phyloP scores from a whole-genome alignment of 2,113 vertebrate genomes.

The Desmodus rotundus region DNA sequence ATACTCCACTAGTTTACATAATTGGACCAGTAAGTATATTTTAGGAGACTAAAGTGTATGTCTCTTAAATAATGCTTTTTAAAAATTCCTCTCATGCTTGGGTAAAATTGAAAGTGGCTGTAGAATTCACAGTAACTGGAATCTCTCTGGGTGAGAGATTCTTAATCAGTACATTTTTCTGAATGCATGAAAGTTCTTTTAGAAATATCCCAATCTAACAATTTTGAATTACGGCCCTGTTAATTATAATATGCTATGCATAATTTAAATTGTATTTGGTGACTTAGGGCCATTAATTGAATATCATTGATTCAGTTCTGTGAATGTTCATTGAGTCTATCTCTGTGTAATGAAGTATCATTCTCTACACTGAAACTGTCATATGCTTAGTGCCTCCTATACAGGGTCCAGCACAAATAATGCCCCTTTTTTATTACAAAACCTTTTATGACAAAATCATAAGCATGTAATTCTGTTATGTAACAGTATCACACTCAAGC shows the following conservation, averaged over 20 bases:
- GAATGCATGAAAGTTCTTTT: background rate
- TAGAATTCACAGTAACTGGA: background rate
- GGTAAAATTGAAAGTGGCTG: background rate
- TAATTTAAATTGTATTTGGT: conserved; percentile 25
- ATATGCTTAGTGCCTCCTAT: no score
- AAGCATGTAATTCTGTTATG: no score
- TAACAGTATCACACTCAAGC: no score
- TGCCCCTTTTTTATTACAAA: no score
- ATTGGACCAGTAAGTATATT: background rate
- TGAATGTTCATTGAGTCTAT: background rate
- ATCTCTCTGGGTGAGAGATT: background rate
- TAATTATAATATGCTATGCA: background rate
- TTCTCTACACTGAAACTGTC: background rate
- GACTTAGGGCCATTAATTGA: background rate
- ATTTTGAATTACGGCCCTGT: background rate
- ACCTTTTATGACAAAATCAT: no score
- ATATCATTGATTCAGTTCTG: background rate
- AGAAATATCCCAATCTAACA: background rate
- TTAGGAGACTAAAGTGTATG: background rate
- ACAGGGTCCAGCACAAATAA: no score
- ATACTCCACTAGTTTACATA: background rate
- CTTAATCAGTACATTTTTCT: conserved; percentile 26
- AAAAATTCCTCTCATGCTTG: background rate
- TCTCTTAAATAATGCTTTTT: background rate
- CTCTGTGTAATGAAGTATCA: background rate